phyloP scores from a whole-genome alignment of 2,888 invertebrate species.

The Pseudeuparius sepicola region DNA sequence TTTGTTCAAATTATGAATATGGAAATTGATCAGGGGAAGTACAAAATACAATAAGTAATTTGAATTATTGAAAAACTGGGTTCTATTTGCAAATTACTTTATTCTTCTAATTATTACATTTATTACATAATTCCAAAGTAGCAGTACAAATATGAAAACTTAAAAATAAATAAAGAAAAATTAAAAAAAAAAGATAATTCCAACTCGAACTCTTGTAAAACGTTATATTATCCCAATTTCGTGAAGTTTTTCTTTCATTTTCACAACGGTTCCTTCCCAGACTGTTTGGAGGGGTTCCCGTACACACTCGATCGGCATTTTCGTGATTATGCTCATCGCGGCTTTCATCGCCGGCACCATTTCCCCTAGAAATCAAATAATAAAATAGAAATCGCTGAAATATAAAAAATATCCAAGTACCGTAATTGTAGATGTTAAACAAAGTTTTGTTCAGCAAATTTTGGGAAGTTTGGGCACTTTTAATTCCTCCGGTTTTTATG shows the following conservation, averaged over 20 bases:
- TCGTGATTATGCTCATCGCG: conserved; percentile 53
- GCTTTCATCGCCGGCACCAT: conserved; percentile 63
- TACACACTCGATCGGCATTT: conserved; percentile 53
- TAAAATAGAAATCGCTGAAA: background rate
- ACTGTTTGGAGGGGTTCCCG: conserved; percentile 47
- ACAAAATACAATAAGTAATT: too few relatives aligned
- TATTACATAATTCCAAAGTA: too few relatives aligned
- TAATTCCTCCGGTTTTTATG: conserved; percentile 42
- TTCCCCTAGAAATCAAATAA: conserved; percentile 40
- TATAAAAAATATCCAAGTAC: conserved; percentile 33
- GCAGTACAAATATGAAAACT: too few relatives aligned
- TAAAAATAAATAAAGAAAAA: too few relatives aligned
- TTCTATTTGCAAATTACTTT: too few relatives aligned
- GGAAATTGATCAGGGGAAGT: too few relatives aligned
- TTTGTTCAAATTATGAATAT: too few relatives aligned
- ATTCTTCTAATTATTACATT: too few relatives aligned
- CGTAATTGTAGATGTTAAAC: conserved; percentile 44
- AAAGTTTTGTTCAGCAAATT: conserved; percentile 43
- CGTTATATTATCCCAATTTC: conserved; percentile 29
- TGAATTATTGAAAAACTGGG: too few relatives aligned
- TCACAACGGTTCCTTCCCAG: conserved; percentile 30
- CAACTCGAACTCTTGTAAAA: too few relatives aligned
- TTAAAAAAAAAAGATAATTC: too few relatives aligned
- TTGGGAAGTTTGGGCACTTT: conserved; percentile 45
- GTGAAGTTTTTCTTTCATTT: conserved; percentile 27